A percentile compares a stretch with the other conserved stretches of the same genome.
Evolutionary conservation across 1,140 invertebrate species (phyloP).

Genomic region (Drosophila lacertosa): DNA sequence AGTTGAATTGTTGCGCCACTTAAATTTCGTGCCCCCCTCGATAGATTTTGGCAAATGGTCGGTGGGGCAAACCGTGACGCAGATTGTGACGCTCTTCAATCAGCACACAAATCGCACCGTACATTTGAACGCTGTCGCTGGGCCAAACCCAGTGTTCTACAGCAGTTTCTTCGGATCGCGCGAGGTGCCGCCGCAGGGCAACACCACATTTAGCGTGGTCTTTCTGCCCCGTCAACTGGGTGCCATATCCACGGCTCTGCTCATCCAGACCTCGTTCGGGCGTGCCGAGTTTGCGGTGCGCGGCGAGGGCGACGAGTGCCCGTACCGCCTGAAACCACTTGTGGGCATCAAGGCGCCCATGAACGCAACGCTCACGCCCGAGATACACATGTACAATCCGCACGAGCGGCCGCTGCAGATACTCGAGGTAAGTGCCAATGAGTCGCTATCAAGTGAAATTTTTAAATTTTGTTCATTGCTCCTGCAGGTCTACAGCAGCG

Average conservation of each 20-base stretch:
- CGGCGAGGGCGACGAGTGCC: conserved; percentile 93
- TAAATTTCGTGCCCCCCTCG: conserved; percentile 72
- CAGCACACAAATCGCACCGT: conserved; percentile 89
- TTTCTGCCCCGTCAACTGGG: conserved; percentile 96
- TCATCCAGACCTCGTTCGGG: conserved; percentile 96
- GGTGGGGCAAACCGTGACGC: conserved; percentile 92
- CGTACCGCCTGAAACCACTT: conserved; percentile 94
- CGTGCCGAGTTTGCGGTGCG: conserved; percentile 91
- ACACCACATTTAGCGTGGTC: conserved; percentile 97
- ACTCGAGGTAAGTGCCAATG: conserved; percentile 62
- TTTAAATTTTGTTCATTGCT: background rate
- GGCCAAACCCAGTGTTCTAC: conserved; percentile 94
- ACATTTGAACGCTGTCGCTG: conserved; percentile 93
- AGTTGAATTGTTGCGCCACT: conserved; percentile 63
- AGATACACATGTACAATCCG: conserved; percentile 97
- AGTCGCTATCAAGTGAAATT: background rate
- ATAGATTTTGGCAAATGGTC: conserved; percentile 86
- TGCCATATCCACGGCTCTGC: conserved; percentile 93
- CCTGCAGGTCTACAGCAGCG: conserved; percentile 91
- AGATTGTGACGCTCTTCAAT: conserved; percentile 92
- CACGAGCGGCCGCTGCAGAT: conserved; percentile 94
- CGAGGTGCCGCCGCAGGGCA: conserved; percentile 94
- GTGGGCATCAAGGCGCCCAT: conserved; percentile 95
- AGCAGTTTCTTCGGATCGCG: conserved; percentile 96
- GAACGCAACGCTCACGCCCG: conserved; percentile 95